Evolutionary conservation across 2,888 invertebrate species (phyloP).

Genomic region (Lepidonotus clava): DNA sequence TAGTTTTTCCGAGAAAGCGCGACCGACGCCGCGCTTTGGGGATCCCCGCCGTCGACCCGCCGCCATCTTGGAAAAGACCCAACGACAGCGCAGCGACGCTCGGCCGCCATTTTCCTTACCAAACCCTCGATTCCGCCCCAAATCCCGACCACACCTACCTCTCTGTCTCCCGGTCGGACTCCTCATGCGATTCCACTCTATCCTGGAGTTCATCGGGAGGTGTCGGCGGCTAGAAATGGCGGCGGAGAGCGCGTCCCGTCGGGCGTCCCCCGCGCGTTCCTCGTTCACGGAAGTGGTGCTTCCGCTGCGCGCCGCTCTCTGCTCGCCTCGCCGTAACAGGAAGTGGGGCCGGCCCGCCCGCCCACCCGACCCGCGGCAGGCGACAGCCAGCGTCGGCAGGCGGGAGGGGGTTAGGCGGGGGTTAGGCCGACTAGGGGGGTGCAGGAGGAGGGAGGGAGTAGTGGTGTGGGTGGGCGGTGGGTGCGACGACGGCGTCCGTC

Average conservation of each 20-base stretch:
- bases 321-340: slow-evolving; percentile 25
- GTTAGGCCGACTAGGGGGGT: neutral
- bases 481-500: too few relatives aligned
- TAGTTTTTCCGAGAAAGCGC: neutral
- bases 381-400: neutral
- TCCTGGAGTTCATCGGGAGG: neutral
- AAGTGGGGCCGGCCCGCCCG: neutral
- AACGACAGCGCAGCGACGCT: neutral
- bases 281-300: slow-evolving; percentile 16
- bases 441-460: neutral
- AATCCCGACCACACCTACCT: neutral
- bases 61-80: slow-evolving; percentile 39
- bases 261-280: neutral
- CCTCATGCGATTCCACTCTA: neutral
- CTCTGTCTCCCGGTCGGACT: neutral
- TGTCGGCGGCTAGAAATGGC: neutral
- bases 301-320: slow-evolving; percentile 13
- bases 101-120: neutral
- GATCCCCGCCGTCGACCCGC: neutral
- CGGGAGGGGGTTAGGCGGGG: neutral
- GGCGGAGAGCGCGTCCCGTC: neutral
- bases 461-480: neutral
- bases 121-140: neutral
- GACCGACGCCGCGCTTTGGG: neutral
- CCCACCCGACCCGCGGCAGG: neutral